Conservation (phyloP, 1,140 invertebrate genomes). For the Trinorchestia longiramus region DNA sequence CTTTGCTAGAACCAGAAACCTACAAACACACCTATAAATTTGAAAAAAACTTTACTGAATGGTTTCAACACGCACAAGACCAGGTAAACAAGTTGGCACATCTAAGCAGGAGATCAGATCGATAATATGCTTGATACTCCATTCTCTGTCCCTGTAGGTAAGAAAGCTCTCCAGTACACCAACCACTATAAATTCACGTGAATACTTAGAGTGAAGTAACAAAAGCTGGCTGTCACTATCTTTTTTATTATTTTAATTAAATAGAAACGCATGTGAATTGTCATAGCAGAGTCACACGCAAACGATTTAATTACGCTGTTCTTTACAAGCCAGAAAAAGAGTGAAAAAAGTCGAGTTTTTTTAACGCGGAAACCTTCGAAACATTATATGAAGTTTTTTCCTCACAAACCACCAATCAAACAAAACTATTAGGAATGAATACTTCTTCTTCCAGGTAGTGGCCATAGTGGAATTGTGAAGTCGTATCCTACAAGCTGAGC, state of each 20-base stretch:
- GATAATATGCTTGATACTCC: not conserved
- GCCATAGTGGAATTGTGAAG: not conserved
- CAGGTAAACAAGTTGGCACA: too few relatives aligned
- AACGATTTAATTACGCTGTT: not conserved
- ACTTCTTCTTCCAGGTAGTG: not conserved
- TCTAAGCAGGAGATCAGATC: not conserved
- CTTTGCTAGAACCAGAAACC: not conserved
- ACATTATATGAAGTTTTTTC: not conserved
- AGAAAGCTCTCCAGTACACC: not conserved
- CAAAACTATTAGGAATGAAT: not conserved
- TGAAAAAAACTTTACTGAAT: not conserved
- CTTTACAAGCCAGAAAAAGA: too few relatives aligned
- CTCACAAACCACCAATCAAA: not conserved
- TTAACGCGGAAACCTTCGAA: not conserved
- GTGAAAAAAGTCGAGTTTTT: not conserved
- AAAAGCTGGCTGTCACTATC: not conserved
- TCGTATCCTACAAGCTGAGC: not conserved
- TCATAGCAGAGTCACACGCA: not conserved
- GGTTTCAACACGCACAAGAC: not conserved
- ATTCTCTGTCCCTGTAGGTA: not conserved
- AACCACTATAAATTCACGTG: not conserved
- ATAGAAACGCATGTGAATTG: not conserved
- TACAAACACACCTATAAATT: not conserved
- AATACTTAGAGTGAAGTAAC: not conserved
- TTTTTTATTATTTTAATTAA: not conserved